Base-by-base conservation (phyloP, 2,888 invertebrate genomes). In the Drosophila anceps region DNA sequence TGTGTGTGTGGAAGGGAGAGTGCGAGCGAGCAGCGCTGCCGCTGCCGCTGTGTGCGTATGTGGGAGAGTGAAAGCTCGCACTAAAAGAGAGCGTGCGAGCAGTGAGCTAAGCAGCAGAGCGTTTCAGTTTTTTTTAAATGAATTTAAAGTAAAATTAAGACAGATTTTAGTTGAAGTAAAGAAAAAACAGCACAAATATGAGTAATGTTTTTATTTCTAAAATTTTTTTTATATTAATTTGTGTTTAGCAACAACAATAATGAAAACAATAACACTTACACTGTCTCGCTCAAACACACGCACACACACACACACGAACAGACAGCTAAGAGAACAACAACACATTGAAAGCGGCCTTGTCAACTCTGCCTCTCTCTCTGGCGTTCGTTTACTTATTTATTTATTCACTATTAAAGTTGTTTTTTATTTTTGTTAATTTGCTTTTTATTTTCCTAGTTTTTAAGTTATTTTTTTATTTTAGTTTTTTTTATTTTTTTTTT, bases 311-410 rank as follows among this genome's bases (percentile, higher is more conserved):
- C 27, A 58, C n/a, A 18, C 37, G 31, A 5, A 39, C 24, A 35
- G 18, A 12, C 18, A 10, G 4, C 44, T 46, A 46, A 46, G 39
- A 53, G 41, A 39, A 55, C 55, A 62, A 68, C 59, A 69, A 65
- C 29, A 46, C 39, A 55, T 27, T 46, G 50, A 65, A 72, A 59
- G 65, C 84, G 90, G 88, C 84, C 84, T 90, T 84, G 69, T 67
- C 63, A 18, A 18, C 37, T 29, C 43, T 62, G 24, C 15, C 43
- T 35, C 46, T 20, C 46, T 20, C 27, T 18, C 24, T 39, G n/a
- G 13, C 18, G 39, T 51, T 64, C n/a, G 15, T 29, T 41, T 35
- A 44, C 57, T 53, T 55, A 29, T 48, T 64, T 35, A 37, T 79
- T 75, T 41, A 51, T 66, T 39, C 33, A 29, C 15, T 37, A 35